phyloP scores from a whole-genome alignment of 2,113 vertebrate species.

The Colinus virginianus region DNA sequence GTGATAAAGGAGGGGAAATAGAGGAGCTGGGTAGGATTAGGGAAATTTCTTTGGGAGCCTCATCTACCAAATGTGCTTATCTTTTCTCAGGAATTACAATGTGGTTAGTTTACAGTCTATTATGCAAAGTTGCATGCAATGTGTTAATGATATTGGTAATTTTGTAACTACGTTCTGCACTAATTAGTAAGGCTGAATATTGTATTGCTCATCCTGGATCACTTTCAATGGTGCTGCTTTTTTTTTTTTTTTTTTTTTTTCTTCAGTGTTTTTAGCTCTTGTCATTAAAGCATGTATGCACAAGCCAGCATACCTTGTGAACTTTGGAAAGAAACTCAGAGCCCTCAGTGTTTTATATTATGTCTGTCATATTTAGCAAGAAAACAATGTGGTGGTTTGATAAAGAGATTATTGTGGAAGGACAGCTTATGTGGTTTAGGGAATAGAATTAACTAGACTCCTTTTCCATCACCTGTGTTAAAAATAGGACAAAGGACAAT shows the following conservation, averaged over 20 bases:
- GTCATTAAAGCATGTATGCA: conserved; percentile 35
- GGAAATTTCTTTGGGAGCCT: background rate
- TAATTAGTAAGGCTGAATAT: conserved; percentile 60
- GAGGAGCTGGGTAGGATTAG: conserved; percentile 6
- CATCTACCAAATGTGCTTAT: conserved; percentile 15
- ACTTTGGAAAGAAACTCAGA: conserved; percentile 51
- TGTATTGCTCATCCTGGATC: conserved; percentile 58
- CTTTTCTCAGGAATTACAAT: conserved; percentile 42
- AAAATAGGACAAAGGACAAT: background rate
- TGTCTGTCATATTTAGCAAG: conserved; percentile 35
- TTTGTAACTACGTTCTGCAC: conserved; percentile 46
- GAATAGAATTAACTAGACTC: conserved; percentile 4
- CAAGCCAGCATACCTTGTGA: conserved; percentile 53
- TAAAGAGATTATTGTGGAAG: conserved; percentile 54
- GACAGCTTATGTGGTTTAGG: background rate
- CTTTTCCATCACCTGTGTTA: background rate
- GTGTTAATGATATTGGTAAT: conserved; percentile 60
- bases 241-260: background rate
- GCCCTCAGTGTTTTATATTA: conserved; percentile 35
- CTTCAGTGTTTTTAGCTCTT: conserved; percentile 27
- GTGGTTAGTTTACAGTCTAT: conserved; percentile 56
- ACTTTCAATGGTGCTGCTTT: conserved; percentile 45
- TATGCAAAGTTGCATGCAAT: conserved; percentile 46
- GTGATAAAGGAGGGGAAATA: background rate
- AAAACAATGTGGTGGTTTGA: conserved; percentile 44